These are phyloP conservation scores for Brachycybe producta DNA, from an alignment of 2,888 invertebrate species.

Conservation along the genomic window DNA sequence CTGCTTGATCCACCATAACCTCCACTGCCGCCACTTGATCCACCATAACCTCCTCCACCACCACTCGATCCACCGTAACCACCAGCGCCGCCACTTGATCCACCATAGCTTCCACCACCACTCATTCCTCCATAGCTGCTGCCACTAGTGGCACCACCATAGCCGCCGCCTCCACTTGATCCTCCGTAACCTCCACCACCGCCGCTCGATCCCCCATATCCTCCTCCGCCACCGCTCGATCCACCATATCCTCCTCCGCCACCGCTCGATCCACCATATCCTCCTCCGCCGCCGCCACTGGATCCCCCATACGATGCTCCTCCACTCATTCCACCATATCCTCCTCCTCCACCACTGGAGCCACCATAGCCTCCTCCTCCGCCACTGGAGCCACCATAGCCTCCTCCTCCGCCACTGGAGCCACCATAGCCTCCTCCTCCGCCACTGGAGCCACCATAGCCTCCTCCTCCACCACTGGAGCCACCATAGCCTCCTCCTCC, in stretches of 20 bases:
- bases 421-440: too few species aligned
- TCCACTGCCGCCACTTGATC: not conserved
- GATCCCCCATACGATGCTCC: not conserved
- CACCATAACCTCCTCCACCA: not conserved
- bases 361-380: constrained; percentile 7
- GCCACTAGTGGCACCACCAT: not conserved
- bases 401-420: too few species aligned
- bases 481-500: too few species aligned
- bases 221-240: not conserved
- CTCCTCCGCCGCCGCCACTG: not conserved
- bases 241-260: not conserved
- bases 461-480: too few species aligned
- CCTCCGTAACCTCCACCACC: not conserved
- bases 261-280: not conserved
- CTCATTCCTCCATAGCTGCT: not conserved
- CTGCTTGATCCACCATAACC: not conserved
- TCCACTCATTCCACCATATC: constrained; percentile 1
- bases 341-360: not conserved
- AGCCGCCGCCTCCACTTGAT: not conserved
- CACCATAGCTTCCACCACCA: too few species aligned
- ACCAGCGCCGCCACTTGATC: not conserved
- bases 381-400: not conserved
- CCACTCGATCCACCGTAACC: not conserved
- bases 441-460: not conserved
- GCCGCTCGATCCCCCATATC: not conserved